Conservation (phyloP, 2,888 invertebrate genomes). For the Terebella lapidaria region DNA sequence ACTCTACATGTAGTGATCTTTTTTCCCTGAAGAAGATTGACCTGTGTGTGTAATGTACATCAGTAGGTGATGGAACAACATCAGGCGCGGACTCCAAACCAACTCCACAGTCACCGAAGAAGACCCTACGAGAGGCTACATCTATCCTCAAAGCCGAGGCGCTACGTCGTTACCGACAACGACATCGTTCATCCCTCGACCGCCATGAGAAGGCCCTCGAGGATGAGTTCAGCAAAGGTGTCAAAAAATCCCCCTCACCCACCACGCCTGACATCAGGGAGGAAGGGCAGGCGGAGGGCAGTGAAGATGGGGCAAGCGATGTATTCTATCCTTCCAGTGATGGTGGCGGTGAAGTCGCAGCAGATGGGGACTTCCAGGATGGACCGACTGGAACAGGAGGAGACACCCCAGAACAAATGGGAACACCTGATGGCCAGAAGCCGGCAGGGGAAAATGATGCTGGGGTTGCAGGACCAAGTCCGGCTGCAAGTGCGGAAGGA, state of each 20-base stretch:
- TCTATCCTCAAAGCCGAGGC: slow-evolving; percentile 10
- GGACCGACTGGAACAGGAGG: no score
- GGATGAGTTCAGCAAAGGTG: background rate
- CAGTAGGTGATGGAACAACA: no score
- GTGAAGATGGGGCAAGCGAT: background rate
- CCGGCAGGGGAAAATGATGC: no score
- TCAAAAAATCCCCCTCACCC: slow-evolving; percentile 1
- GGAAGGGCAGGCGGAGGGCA: background rate
- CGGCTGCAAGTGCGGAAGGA: no score
- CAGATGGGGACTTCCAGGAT: background rate
- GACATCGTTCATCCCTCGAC: slow-evolving; percentile 14
- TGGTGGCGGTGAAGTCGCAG: background rate
- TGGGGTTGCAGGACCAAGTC: no score
- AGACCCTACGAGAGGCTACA: background rate
- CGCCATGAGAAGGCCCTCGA: slow-evolving; percentile 7
- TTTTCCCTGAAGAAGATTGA: no score
- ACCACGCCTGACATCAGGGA: slow-evolving; percentile 9
- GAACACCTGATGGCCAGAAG: no score
- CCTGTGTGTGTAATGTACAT: no score
- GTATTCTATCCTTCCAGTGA: background rate
- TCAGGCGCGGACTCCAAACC: no score
- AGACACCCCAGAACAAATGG: no score
- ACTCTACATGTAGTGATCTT: no score
- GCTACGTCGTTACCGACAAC: slow-evolving; percentile 8
- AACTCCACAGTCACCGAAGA: no score